Evolutionary conservation across 2,113 vertebrate species (phyloP).

Genomic region (Sceloporus undulatus): DNA sequence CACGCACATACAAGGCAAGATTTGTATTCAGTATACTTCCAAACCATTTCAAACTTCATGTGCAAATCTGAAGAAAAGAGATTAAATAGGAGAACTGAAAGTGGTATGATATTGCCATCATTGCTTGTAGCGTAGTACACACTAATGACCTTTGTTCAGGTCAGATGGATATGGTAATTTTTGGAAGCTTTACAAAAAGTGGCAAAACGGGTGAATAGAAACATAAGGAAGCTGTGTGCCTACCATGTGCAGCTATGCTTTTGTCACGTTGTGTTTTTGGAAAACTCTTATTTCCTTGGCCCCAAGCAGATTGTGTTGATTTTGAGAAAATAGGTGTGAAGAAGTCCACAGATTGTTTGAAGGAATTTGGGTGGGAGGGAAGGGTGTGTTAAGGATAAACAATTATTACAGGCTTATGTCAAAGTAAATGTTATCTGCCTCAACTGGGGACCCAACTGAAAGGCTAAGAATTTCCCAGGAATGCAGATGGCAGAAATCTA

Average conservation of each 20-base stretch:
- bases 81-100: not conserved
- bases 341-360: constrained; percentile 2
- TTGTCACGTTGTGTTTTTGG: not conserved
- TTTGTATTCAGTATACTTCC: not conserved
- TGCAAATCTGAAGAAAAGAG: not conserved
- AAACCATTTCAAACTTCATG: not conserved
- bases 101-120: not conserved
- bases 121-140: not conserved
- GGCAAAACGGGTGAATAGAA: not conserved
- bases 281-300: not conserved
- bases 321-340: constrained; percentile 21
- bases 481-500: constrained; percentile 16
- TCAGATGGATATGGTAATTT: not conserved
- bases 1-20: not conserved
- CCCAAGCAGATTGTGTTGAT: not conserved
- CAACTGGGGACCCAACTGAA: constrained; percentile 6
- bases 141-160: not conserved
- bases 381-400: constrained; percentile 15
- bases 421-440: constrained; percentile 40
- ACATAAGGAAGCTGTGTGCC: not conserved
- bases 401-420: constrained; percentile 30
- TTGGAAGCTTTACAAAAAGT: not conserved
- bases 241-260: no score
- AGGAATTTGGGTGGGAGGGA: constrained; percentile 42
- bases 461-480: constrained; percentile 45